A percentile compares a stretch with the other conserved stretches of the same genome.
Conservation (phyloP, 2,888 invertebrate species). For the Salpingus planirostris region DNA sequence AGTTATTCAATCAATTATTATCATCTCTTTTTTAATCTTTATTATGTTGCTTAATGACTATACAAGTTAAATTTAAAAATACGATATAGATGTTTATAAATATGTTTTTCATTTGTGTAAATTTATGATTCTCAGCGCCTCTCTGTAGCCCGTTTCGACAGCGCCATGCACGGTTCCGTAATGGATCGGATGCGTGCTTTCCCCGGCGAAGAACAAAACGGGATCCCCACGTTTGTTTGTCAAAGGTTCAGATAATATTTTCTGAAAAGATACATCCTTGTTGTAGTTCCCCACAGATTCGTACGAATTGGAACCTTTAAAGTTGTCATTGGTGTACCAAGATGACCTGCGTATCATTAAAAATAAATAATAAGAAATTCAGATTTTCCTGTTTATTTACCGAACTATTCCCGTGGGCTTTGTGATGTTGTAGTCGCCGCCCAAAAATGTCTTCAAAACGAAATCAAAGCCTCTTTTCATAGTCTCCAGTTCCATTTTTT, state of each 20-base stretch:
- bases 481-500: conserved; percentile 46
- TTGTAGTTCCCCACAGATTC: conserved; percentile 14
- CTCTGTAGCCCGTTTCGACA: conserved; percentile 7
- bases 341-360: neutral
- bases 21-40: too few relatives aligned
- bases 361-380: neutral
- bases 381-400: neutral
- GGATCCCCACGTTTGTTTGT: neutral
- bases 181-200: conserved; percentile 8
- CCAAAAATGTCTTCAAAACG: conserved; percentile 47
- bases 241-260: conserved; percentile 4
- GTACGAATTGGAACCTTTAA: conserved; percentile 23
- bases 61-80: too few relatives aligned
- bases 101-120: too few relatives aligned
- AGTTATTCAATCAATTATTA: too few relatives aligned
- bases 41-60: too few relatives aligned
- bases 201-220: conserved; percentile 9
- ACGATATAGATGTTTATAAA: too few relatives aligned
- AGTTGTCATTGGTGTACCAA: conserved; percentile 23
- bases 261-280: conserved; percentile 2
- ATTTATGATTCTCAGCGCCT: too few relatives aligned
- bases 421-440: conserved; percentile 40
- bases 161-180: conserved; percentile 11
- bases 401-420: neutral
- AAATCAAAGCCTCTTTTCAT: conserved; percentile 44